Evolutionary conservation across 1,140 invertebrate species (phyloP), one percentile per base, ranked within the genome.

Genomic region (Saccostrea glomerata): DNA sequence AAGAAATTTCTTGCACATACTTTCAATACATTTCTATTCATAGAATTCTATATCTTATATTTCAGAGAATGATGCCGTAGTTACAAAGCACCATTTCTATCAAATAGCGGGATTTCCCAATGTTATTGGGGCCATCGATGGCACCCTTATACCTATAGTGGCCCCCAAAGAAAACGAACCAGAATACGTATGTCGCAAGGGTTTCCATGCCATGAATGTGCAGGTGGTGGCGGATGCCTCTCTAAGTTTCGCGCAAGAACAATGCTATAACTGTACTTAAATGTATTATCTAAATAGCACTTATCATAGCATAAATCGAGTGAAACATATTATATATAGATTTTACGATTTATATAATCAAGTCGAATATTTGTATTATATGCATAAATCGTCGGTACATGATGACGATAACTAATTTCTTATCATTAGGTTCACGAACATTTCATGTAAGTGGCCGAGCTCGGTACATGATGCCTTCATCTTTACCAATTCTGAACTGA

Each of bases 161-260:
- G 89, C 56, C 30, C 66, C 84, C 11, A 20, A 15, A 20, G 84
- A 55, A 15, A 70, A 87, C 56, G 87, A 87, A 54, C 63, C 83
- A n/a, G 20, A 23, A 2, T 89, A 85, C 25, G 56, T 87, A 2
- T 89, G 89, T 47, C 55, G 86, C 30, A 89, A 85, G 58, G 84
- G 84, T 2, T 89, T 63, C 25, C 89, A 89, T 82, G 63, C 86
- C 1, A 70, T 87, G 13, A 89, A 89, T 56, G 86, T 89, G 4
- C 89, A 89, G n/a, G 84, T 66, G 30, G 83, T 84, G 55, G 83
- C 47, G n/a, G 83, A 84, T 84, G 23, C 36, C 20, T 23, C 30
- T 23, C 23, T 84, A 23, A 84, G 40, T 54, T 84, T 36, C 30
- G 30, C 30, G 2, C 30, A 36, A 36, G 30, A 36, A 36, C 1